These are phyloP conservation scores for Chirona hameri DNA, from an alignment of 2,888 invertebrate species.

Conservation along the genomic window DNA sequence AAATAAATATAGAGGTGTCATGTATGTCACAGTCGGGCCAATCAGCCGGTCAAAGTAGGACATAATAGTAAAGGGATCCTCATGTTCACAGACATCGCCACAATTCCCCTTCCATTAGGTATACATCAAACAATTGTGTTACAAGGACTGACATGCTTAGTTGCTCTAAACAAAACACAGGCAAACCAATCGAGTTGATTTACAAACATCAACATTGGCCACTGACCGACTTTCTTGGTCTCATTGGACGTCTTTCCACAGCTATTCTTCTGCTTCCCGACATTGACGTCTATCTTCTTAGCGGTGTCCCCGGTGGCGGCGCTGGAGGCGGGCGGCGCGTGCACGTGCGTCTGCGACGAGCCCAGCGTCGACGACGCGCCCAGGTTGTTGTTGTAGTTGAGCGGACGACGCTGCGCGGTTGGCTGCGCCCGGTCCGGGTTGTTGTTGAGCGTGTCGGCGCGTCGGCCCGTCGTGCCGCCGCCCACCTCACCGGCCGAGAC, in stretches of 20 bases:
- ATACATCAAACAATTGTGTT: too few species aligned
- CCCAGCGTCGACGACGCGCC: conserved; percentile 36
- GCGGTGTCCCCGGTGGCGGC: background rate
- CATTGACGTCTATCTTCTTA: conserved; percentile 24
- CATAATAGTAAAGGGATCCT: too few species aligned
- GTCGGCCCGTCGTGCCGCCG: background rate
- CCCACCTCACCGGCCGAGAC: background rate
- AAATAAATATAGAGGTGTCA: too few species aligned
- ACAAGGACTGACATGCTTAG: too few species aligned
- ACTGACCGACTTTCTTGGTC: conserved; percentile 9
- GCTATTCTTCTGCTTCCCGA: conserved; percentile 27
- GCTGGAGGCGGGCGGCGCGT: background rate
- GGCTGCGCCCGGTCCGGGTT: conserved; percentile 13
- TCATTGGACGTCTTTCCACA: conserved; percentile 1
- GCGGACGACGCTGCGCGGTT: conserved; percentile 41
- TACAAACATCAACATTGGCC: too few species aligned
- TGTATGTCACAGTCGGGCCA: too few species aligned
- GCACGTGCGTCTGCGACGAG: conserved; percentile 10
- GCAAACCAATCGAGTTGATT: too few species aligned
- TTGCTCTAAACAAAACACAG: too few species aligned
- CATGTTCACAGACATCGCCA: too few species aligned
- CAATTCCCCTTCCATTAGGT: too few species aligned
- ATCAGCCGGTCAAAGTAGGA: too few species aligned
- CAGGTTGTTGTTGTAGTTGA: conserved; percentile 44
- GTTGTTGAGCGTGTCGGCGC: conserved; percentile 28